Evolutionary conservation across 64 coral and sea anemone species (phyloP).

Genomic region (Orbicella faveolata): DNA sequence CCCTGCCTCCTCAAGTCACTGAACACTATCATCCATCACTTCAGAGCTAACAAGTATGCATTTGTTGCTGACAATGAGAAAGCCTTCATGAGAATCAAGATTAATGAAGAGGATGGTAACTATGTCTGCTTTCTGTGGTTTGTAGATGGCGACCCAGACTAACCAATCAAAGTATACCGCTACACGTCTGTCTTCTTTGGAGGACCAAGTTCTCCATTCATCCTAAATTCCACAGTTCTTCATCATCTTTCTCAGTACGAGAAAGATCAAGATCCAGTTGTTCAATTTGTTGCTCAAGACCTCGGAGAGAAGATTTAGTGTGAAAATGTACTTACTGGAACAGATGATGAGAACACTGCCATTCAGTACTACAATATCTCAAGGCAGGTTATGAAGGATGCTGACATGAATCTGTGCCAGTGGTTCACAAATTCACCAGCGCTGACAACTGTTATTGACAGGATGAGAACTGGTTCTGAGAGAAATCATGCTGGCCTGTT

Average conservation of each 20-base stretch:
- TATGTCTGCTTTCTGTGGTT: conserved; percentile 39
- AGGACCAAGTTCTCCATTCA: conserved; percentile 25
- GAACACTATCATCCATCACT: not conserved
- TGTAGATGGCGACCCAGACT: conserved; percentile 20
- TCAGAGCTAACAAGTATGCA: conserved; percentile 50
- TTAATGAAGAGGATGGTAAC: conserved; percentile 53
- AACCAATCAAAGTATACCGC: conserved; percentile 36
- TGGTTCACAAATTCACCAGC: conserved; percentile 39
- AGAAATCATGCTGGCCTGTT: conserved; percentile 27
- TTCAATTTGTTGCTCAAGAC: conserved; percentile 1
- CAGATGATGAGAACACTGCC: conserved; percentile 21
- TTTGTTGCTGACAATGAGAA: conserved; percentile 53
- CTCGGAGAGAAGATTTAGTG: conserved; percentile 40
- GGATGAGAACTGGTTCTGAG: conserved; percentile 46
- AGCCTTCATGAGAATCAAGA: conserved; percentile 32
- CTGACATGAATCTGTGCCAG: conserved; percentile 53
- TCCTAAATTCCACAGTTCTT: conserved; percentile 13
- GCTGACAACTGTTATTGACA: conserved; percentile 12
- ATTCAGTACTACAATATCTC: conserved; percentile 48
- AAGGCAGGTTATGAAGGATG: conserved; percentile 48
- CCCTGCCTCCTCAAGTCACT: conserved; percentile 15
- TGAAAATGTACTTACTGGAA: conserved; percentile 53
- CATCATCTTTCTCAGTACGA: conserved; percentile 11
- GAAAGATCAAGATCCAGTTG: conserved; percentile 10
- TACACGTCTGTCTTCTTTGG: conserved; percentile 31